phyloP scores from a whole-genome alignment of 2,888 invertebrate species.

The Aphodius granarius region DNA sequence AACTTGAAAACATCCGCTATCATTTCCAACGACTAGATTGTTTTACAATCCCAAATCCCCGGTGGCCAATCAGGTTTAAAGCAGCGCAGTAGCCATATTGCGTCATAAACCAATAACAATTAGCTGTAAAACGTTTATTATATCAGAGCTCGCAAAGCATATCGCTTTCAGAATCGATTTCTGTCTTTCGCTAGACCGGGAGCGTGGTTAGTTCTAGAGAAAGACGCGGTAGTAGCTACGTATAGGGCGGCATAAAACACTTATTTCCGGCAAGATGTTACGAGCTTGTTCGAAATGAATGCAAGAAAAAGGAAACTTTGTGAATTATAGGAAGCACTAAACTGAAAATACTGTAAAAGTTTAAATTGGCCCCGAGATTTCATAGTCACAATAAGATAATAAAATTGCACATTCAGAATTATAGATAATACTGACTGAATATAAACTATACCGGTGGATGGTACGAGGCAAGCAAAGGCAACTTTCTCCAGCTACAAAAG shows the following conservation, averaged over 20 bases:
- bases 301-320: slow-evolving; percentile 34
- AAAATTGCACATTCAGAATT: neutral
- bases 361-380: slow-evolving; percentile 17
- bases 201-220: slow-evolving; percentile 27
- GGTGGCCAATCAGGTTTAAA: slow-evolving; percentile 54
- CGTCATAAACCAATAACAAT: slow-evolving; percentile 56
- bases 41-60: slow-evolving; percentile 49
- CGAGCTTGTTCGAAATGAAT: slow-evolving; percentile 33
- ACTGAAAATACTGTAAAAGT: slow-evolving; percentile 32
- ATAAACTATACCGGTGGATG: too few species aligned
- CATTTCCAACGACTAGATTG: slow-evolving; percentile 32
- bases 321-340: slow-evolving; percentile 19
- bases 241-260: slow-evolving; percentile 18
- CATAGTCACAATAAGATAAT: neutral
- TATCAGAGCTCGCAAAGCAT: slow-evolving; percentile 38
- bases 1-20: neutral
- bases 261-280: slow-evolving; percentile 37
- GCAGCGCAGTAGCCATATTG: slow-evolving; percentile 54
- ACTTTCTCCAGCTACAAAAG: too few species aligned
- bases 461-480: too few species aligned
- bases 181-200: neutral
- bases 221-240: slow-evolving; percentile 32
- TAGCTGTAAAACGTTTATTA: slow-evolving; percentile 55
- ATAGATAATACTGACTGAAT: too few species aligned
- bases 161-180: slow-evolving; percentile 9